Base-by-base conservation (phyloP, 2,113 vertebrate genomes). In the Hypomesus transpacificus region DNA sequence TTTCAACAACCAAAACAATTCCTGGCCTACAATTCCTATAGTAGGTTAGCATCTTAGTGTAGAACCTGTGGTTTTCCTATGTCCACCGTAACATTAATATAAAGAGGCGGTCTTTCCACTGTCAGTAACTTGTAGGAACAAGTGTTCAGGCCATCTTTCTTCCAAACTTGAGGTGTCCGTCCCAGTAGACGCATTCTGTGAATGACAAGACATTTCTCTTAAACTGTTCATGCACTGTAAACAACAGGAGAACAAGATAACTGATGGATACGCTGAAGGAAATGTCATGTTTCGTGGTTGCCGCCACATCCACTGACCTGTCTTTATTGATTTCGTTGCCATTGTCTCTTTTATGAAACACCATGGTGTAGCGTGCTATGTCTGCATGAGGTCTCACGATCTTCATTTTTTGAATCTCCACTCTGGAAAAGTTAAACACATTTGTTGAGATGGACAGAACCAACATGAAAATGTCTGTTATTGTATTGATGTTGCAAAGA, bases 331-430 rank as follows among this genome's bases (percentile, higher is more conserved):
- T 90, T 80, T 96, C 92, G 0, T 99, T 99, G 54, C 97, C 97
- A 0, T 60, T 85, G 88, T 99, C 97, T 62, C 96, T 88, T 11
- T 93, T 93, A 75, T 99, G 97, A 76, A 97, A 98, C 79, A 97
- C 94, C 97, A 99, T 98, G 0, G 96, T 98, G 39, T 99, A 99
- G 74, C 94, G 94, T 56, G 91, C 97, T 4, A 98, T 64, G 0
- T 91, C 83, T 3, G 92, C 84, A 0, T 92, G 72, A 0, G 97
- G 97, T 1, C 96, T 90, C 14, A 92, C 63, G 39, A 98, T 93
- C 77, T 83, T 91, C 97, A 98, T 96, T 70, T 92, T 94, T 59
- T 95, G 93, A n/a, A 95, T 89, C 73, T 94, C 89, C 68, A 97
- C 94, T 82, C 97, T 99, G 81, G 18, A 79, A 82, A 17, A 58